Conservation (phyloP, 2,113 vertebrate genomes). For the Ictalurus punctatus region DNA sequence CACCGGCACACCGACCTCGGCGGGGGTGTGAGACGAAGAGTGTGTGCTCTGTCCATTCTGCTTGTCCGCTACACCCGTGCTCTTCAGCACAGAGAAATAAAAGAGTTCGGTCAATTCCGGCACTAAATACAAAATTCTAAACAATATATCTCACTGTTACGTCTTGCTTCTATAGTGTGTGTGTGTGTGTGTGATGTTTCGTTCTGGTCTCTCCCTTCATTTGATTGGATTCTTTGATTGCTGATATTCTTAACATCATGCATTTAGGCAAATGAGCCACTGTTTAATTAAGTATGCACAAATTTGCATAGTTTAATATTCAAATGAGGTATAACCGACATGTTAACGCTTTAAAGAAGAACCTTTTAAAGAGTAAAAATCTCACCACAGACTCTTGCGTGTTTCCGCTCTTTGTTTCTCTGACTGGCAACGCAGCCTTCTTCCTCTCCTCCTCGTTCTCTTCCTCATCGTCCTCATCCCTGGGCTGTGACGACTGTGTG, state of each 20-base stretch:
- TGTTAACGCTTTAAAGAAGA: background rate
- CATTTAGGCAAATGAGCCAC: background rate
- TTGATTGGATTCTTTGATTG: background rate
- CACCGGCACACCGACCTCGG: background rate
- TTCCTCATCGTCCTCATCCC: conserved; percentile 8
- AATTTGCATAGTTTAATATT: background rate
- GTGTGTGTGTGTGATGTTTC: background rate
- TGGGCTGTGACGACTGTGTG: background rate
- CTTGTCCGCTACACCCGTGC: background rate
- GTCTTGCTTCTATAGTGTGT: background rate
- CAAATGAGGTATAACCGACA: background rate
- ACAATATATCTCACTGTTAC: background rate
- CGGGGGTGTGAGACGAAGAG: background rate
- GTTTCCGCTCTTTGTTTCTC: background rate
- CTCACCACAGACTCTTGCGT: background rate
- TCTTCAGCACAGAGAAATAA: background rate
- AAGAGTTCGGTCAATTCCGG: background rate
- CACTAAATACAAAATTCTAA: background rate
- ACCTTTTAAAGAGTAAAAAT: background rate
- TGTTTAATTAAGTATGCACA: background rate
- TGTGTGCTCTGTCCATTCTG: background rate
- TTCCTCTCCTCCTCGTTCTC: background rate
- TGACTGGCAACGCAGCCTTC: background rate
- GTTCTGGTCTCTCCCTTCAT: background rate
- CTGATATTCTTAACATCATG: background rate